Percentiles rank a stretch among this genome's conserved stretches.
These are phyloP conservation scores for Ovis aries DNA, from an alignment of 2,113 vertebrate genomes.

Conservation along the genomic window DNA sequence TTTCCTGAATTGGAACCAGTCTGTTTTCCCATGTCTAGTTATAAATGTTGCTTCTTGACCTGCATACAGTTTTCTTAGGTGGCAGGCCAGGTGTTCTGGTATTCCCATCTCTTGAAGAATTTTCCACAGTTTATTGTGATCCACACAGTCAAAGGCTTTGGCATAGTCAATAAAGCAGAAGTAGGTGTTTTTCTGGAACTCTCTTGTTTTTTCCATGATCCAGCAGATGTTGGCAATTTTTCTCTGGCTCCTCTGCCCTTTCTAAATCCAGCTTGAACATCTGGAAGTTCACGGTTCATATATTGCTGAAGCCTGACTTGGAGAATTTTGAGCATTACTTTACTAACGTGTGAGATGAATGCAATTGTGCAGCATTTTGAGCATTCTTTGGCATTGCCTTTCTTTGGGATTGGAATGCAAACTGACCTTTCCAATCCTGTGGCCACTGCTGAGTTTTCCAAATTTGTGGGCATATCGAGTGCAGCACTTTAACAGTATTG, in stretches of 20 bases:
- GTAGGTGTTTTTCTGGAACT: background rate
- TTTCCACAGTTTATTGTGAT: background rate
- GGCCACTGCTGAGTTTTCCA: background rate
- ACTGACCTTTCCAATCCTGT: background rate
- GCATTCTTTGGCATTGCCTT: background rate
- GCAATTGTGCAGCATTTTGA: background rate
- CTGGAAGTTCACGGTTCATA: background rate
- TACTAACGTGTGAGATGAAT: background rate
- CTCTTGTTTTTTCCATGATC: background rate
- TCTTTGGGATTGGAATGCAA: background rate
- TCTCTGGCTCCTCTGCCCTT: background rate
- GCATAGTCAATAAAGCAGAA: background rate
- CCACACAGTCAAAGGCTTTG: background rate
- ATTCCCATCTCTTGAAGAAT: background rate
- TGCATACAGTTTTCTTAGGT: background rate
- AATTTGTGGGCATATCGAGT: background rate
- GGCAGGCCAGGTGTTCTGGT: background rate
- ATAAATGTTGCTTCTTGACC: background rate
- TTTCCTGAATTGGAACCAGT: background rate
- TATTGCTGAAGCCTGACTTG: background rate
- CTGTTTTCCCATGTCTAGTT: background rate
- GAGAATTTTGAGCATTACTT: background rate
- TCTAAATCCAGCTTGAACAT: background rate
- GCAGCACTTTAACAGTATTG: background rate
- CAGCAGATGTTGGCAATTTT: background rate